phyloP scores from a whole-genome alignment of 2,888 invertebrate genomes.

The Crepidodera aurea region DNA sequence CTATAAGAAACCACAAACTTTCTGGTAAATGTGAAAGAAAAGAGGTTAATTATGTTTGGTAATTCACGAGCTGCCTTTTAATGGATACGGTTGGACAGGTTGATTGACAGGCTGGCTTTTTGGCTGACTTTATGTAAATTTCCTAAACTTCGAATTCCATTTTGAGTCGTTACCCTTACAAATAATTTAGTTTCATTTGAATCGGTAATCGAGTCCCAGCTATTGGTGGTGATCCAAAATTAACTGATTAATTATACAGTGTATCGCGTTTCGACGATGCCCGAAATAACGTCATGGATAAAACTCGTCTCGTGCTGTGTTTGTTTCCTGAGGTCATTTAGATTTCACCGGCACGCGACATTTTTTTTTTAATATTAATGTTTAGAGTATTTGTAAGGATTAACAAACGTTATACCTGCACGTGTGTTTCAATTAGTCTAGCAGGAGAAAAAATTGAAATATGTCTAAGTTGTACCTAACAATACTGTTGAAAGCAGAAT shows the following conservation, averaged over 20 bases:
- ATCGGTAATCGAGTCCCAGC: not conserved
- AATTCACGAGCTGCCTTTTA: constrained; percentile 22
- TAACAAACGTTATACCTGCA: too few relatives aligned
- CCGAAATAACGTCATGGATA: too few relatives aligned
- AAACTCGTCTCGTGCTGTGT: too few relatives aligned
- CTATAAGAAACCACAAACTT: constrained; percentile 1
- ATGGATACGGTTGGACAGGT: constrained; percentile 24
- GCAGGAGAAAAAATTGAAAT: too few relatives aligned
- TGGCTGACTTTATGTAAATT: constrained; percentile 29
- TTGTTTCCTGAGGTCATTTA: too few relatives aligned
- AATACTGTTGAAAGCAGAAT: too few relatives aligned
- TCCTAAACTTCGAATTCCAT: constrained; percentile 23
- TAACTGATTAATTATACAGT: not conserved
- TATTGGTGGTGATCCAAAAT: not conserved
- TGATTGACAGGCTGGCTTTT: constrained; percentile 27
- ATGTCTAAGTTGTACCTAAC: too few relatives aligned
- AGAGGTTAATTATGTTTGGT: constrained; percentile 21
- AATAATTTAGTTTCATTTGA: constrained; percentile 19
- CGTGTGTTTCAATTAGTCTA: too few relatives aligned
- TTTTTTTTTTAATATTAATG: too few relatives aligned
- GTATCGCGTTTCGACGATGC: not conserved
- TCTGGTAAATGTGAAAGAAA: constrained; percentile 1
- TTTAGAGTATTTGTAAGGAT: too few relatives aligned
- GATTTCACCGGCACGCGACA: too few relatives aligned
- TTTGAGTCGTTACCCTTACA: constrained; percentile 14